A percentile compares a stretch with the other conserved stretches of the same genome.
These are phyloP conservation scores for Myotis vivesi DNA, from an alignment of 2,797 vertebrate genomes.

Conservation along the genomic window DNA sequence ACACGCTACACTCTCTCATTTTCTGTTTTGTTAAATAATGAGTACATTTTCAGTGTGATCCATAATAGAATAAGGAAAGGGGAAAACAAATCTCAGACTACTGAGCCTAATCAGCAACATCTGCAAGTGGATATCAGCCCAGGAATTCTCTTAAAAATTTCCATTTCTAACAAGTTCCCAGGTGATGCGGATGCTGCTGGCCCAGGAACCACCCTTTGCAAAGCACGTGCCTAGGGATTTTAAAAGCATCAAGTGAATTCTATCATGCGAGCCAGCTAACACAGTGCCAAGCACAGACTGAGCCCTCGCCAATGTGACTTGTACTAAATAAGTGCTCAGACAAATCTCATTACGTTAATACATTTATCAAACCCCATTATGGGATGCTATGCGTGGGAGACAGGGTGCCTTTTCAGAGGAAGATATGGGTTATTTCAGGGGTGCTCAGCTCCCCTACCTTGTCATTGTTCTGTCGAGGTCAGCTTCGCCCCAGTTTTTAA, in stretches of 20 bases:
- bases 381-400: not conserved
- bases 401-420: not conserved
- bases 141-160: not conserved
- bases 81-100: not conserved
- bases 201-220: not conserved
- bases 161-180: not conserved
- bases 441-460: not conserved
- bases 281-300: not conserved
- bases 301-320: not conserved
- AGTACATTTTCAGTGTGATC: constrained; percentile 60
- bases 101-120: not conserved
- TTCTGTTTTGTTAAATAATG: constrained; percentile 68
- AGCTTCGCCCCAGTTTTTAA: not conserved
- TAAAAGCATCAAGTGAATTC: not conserved
- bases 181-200: not conserved
- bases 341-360: not conserved
- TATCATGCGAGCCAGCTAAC: not conserved
- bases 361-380: not conserved
- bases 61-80: constrained; percentile 55
- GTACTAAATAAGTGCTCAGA: not conserved
- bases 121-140: not conserved
- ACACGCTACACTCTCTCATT: constrained; percentile 10
- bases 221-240: not conserved
- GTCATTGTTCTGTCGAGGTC: not conserved
- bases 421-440: not conserved